Base-by-base conservation (phyloP, 1,140 invertebrate genomes). In the Amyelois transitella region DNA sequence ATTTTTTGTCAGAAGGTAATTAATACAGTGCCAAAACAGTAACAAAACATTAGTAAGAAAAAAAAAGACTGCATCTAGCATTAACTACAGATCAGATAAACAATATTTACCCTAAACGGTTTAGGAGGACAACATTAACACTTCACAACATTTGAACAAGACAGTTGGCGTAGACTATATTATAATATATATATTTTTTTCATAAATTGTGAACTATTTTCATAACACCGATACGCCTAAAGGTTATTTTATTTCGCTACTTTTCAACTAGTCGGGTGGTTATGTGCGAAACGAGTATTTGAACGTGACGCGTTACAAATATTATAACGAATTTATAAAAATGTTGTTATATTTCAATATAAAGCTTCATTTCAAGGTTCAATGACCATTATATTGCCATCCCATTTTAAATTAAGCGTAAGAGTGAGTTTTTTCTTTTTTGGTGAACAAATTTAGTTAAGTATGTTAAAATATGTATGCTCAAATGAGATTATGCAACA, bases 1-100 rank as follows among this genome's bases (percentile, higher is more conserved):
- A 86, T 81, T 86, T 84, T 82, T 86, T 82, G 77, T 84, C 82
- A 84, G 82, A 86, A 86, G 82, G 77, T 86, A 84, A 86, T 86
- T 86, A 86, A 84, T 83, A 84, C 77, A 78, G 81, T 86, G 83
- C 83, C 83, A 83, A 86, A 85, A 83, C 80, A 85, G 74, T 84
- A 86, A 86, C 83, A 86, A 86, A 86, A 81, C 69, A 83, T 84
- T 86, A 84, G 81, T 84, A 82, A 76, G 73, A 75, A 80, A 69
- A 32, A 83, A 81, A 80, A 77, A 70, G 69, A 73, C 75, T 81
- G 83, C 78, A 83, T 80, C 83, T 86, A 86, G 83, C 83, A 78
- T 77, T 57, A 73, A 81, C 79, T 87, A 87, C 80, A 70, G 62
- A 72, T 65, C 69, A 72, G 71, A 77, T 64, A 81, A 77, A 80